Evolutionary conservation across 2,888 invertebrate genomes (phyloP), one percentile per base, ranked within the genome.

Genomic region (Erebia epiphron): DNA sequence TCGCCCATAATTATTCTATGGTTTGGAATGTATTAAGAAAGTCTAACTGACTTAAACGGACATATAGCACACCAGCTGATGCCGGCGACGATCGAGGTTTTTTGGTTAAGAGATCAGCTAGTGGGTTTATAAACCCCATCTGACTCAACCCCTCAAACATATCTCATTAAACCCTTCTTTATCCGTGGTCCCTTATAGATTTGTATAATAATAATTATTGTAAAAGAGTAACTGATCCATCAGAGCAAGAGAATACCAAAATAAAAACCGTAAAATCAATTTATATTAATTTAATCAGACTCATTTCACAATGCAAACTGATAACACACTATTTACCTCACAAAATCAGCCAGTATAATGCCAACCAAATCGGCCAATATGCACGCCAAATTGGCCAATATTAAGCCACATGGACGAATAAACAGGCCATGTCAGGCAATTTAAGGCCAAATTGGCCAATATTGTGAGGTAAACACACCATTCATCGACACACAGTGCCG

Each of bases 261-360:
- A 68, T 69, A 68, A 75, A 75, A 69, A 46, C 18, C 26, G 8
- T 14, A 66, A 46, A 52, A 68, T 54, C 61, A 66, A 67, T 73
- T 72, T 71, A 70, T 73, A 88, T 90, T 90, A 90, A 84, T 88
- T 89, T 91, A 92, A 89, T 92, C 89, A 90, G 89, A 92, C 92
- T 92, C 92, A 90, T 91, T 91, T 90, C 86, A 89, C 87, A 89
- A 90, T 87, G 86, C 86, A 90, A 88, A 89, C 87, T 90, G 90
- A 90, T 89, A 87, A 86, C 84, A 79, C 84, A 83, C 85, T 84
- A 70, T 77, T 74, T 71, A 82, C 82, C 88, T 56, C 52, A 73
- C 71, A 73, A 85, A 78, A 84, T 79, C 83, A 83, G 82, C 80
- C 73, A 77, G 79, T 79, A 79, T 83, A 84, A 21, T 18, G 11